Conservation (phyloP, 92 coral and sea anemone species). For the Hydrozoanthus gracilis region DNA sequence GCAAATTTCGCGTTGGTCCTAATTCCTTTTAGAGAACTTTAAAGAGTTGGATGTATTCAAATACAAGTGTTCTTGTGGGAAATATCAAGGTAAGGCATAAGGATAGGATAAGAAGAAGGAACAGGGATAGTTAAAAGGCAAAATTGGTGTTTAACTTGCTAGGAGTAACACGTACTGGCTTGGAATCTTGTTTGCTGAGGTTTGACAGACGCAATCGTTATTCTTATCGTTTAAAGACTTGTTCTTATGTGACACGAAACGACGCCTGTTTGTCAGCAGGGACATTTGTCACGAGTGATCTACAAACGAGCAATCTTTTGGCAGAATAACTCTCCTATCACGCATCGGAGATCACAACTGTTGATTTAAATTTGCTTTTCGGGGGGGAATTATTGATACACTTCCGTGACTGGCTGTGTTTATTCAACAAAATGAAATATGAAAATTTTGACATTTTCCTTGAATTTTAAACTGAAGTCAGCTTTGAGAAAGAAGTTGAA, state of each 20-base stretch:
- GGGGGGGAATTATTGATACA: not conserved
- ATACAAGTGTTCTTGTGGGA: not conserved
- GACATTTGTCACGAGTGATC: not conserved
- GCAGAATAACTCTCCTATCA: not conserved
- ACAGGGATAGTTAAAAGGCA: not conserved
- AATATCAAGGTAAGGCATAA: not conserved
- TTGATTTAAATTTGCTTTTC: not conserved
- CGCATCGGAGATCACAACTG: not conserved
- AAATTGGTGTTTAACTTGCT: not conserved
- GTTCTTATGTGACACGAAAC: not conserved
- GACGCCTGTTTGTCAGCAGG: not conserved
- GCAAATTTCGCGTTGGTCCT: not conserved
- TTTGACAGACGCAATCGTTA: conserved; percentile 29
- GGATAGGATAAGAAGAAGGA: not conserved
- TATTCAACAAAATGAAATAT: conserved; percentile 13
- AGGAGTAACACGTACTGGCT: not conserved
- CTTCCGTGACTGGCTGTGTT: not conserved
- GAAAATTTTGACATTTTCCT: conserved; percentile 5
- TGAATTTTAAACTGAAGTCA: not conserved
- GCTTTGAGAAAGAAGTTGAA: not conserved
- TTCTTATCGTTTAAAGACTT: not conserved
- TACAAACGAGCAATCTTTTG: not conserved
- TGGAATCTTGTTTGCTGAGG: not conserved
- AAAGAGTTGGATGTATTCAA: not conserved
- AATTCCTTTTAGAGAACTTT: not conserved